Percentiles rank a stretch among this genome's conserved stretches.
These are phyloP conservation scores for Glaucopsyche alexis DNA, from an alignment of 2,888 invertebrate species.

Conservation along the genomic window DNA sequence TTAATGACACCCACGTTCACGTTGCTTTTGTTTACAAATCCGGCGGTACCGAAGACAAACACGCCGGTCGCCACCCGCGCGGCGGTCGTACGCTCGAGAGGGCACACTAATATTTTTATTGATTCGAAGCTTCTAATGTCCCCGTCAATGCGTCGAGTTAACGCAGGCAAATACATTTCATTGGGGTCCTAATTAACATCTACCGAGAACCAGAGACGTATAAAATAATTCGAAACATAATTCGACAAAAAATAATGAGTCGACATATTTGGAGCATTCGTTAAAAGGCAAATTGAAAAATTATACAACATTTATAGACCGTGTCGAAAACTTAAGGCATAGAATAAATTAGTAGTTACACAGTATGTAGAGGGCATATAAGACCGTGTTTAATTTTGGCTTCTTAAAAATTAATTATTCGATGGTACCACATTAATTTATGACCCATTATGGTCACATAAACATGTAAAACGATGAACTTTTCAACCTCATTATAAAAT, in stretches of 20 bases:
- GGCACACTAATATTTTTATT: slow-evolving; percentile 39
- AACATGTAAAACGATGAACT: slow-evolving; percentile 38
- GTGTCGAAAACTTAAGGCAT: slow-evolving; percentile 5
- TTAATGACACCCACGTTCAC: slow-evolving; percentile 46
- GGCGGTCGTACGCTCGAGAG: slow-evolving; percentile 45
- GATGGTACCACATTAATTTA: slow-evolving; percentile 18
- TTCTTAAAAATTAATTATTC: slow-evolving; percentile 21
- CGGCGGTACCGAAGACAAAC: slow-evolving; percentile 48
- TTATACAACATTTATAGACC: slow-evolving; percentile 26
- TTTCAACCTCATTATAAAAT: slow-evolving; percentile 37
- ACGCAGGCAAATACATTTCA: not conserved
- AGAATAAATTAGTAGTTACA: not conserved
- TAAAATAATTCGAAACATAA: slow-evolving; percentile 16
- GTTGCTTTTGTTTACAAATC: slow-evolving; percentile 61
- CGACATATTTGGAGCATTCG: slow-evolving; percentile 23
- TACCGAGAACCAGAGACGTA: not conserved
- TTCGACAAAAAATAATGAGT: slow-evolving; percentile 26
- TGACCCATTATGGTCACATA: slow-evolving; percentile 29
- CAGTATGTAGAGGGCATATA: not conserved
- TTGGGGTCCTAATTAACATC: not conserved
- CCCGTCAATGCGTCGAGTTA: not conserved
- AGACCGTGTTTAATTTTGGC: slow-evolving; percentile 25
- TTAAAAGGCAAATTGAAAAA: slow-evolving; percentile 21
- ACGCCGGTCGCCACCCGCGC: slow-evolving; percentile 46
- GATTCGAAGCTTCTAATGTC: slow-evolving; percentile 29